These are phyloP conservation scores for Thymelicus acteon DNA, from an alignment of 2,888 invertebrate species.

Conservation along the genomic window DNA sequence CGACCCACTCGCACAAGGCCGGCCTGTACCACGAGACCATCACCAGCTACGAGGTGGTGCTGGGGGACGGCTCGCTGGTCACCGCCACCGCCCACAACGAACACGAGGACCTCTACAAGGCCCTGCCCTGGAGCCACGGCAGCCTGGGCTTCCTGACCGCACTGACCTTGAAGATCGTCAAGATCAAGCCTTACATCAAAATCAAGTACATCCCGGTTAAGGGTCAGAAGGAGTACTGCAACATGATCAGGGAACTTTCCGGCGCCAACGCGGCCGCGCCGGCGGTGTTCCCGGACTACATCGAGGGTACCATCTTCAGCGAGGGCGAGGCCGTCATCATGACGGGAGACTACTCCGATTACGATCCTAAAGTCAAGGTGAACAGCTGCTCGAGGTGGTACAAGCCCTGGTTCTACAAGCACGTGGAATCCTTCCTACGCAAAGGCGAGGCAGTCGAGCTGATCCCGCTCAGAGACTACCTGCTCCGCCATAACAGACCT, in stretches of 20 bases:
- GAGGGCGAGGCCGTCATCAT: constrained; percentile 87
- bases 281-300: constrained; percentile 82
- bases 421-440: constrained; percentile 84
- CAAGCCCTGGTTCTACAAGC: constrained; percentile 90
- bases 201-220: constrained; percentile 86
- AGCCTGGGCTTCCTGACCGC: constrained; percentile 88
- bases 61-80: constrained; percentile 86
- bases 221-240: constrained; percentile 87
- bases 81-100: constrained; percentile 84
- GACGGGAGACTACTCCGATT: constrained; percentile 87
- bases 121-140: constrained; percentile 88
- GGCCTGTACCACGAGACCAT: constrained; percentile 89
- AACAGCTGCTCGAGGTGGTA: constrained; percentile 87
- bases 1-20: constrained; percentile 89
- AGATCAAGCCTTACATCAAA: constrained; percentile 87
- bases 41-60: constrained; percentile 86
- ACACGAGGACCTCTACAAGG: constrained; percentile 83
- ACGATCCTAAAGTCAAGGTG: constrained; percentile 75
- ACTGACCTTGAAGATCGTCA: constrained; percentile 86
- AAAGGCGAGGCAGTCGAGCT: constrained; percentile 84
- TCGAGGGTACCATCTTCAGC: constrained; percentile 88
- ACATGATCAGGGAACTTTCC: constrained; percentile 85
- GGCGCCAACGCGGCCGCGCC: constrained; percentile 80
- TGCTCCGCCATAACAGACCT: constrained; percentile 87
- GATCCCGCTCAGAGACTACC: constrained; percentile 87